Evolutionary conservation across 2,888 invertebrate genomes (phyloP), one percentile per base, ranked within the genome.

Genomic region (Plagiodera versicolora): DNA sequence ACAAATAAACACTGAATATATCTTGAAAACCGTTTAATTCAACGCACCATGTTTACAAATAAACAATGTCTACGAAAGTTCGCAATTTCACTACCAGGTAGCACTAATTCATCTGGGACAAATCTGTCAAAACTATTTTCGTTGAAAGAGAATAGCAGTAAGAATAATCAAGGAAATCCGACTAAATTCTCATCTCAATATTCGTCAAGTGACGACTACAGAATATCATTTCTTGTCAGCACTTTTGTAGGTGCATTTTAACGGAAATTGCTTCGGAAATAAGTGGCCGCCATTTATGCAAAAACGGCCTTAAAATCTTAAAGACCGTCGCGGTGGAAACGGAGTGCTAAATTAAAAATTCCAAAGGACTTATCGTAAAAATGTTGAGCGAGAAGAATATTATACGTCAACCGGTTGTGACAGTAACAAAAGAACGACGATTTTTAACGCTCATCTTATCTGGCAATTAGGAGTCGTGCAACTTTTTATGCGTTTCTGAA

Each of bases 401-500:
- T 58, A 57, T 56, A 61, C 55, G 56, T 51, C 47, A 57, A 64
- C 56, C 55, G 52, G 51, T 60, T 58, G 58, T 65, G 68, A 68
- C 67, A 60, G 64, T 67, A 66, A 73, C 71, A 70, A 73, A 72
- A 72, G 70, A 67, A 70, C 64, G 63, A 60, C 69, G 70, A n/a
- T n/a, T n/a, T 64, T 68, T 66, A 64, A 67, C 66, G 66, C 69
- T 67, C 24, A 70, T 70, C 70, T 75, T 76, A 76, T 74, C 74
- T 72, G 66, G 74, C 73, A 75, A 76, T 76, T 75, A 76, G 72
- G 69, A 67, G 68, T 70, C 71, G 14, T 51, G 51, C 35, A 20
- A 19, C 3, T 24, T 64, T 71, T 74, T 75, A 74, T 72, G 74
- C 71, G 71, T 73, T 74, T 73, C 68, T 72, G 70, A 73, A 76